phyloP scores from a whole-genome alignment of 2,888 invertebrate species.

The Griposia aprilina region DNA sequence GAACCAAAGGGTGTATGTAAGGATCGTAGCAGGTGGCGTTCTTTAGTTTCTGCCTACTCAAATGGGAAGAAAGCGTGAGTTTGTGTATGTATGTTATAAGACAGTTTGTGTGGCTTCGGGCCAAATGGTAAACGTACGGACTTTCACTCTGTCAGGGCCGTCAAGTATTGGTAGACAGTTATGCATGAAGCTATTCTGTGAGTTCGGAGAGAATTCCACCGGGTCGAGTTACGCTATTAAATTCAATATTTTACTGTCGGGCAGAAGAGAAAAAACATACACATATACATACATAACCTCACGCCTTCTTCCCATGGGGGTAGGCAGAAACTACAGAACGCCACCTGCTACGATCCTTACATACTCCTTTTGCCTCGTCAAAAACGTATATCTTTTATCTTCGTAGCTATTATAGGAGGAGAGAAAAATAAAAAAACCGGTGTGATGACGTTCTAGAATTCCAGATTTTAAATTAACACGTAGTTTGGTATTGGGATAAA shows the following conservation, averaged over 20 bases:
- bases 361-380: too few relatives aligned
- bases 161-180: slow-evolving; percentile 29
- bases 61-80: too few relatives aligned
- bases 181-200: slow-evolving; percentile 16
- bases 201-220: slow-evolving; percentile 9
- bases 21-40: too few relatives aligned
- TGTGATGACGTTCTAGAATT: neutral
- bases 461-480: neutral
- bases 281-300: too few relatives aligned
- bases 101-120: slow-evolving; percentile 14
- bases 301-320: too few relatives aligned
- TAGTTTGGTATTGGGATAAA: neutral
- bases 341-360: too few relatives aligned
- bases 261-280: neutral
- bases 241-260: neutral
- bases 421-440: neutral
- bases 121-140: slow-evolving; percentile 27
- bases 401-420: neutral
- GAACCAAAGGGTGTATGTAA: neutral
- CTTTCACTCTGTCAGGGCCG: slow-evolving; percentile 14
- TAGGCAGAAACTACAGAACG: too few relatives aligned
- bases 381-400: neutral
- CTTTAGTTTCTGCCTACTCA: neutral
- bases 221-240: neutral
- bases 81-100: neutral